Evolutionary conservation across 2,797 vertebrate species (phyloP).

Genomic region (Chelidonichthys spinosus): DNA sequence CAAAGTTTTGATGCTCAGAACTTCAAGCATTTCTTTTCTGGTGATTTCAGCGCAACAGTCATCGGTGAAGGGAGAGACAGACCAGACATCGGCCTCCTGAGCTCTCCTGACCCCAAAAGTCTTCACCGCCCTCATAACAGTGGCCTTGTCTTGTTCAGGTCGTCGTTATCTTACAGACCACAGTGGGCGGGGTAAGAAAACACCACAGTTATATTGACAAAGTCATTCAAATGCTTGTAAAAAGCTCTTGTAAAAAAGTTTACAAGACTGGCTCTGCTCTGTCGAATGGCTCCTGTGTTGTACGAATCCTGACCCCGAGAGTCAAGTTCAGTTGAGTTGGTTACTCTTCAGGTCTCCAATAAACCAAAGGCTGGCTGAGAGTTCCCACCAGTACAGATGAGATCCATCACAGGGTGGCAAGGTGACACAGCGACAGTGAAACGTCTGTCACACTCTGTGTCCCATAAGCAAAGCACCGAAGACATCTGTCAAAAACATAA

Average conservation of each 20-base stretch:
- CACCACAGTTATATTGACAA: constrained; percentile 55
- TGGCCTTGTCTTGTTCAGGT: constrained; percentile 45
- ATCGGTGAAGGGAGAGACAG: not conserved
- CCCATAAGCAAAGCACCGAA: not conserved
- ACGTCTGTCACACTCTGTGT: not conserved
- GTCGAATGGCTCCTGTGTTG: constrained; percentile 15
- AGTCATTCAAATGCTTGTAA: constrained; percentile 73
- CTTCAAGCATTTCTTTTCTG: no score
- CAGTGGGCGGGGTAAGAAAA: constrained; percentile 56
- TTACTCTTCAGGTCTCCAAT: constrained; percentile 44
- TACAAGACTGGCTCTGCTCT: constrained; percentile 47
- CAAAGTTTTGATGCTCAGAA: no score
- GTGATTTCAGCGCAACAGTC: no score
- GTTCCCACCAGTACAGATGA: not conserved
- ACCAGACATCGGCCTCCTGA: not conserved
- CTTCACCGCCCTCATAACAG: constrained; percentile 32
- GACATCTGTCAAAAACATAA: not conserved
- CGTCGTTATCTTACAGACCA: constrained; percentile 37
- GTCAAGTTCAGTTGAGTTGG: constrained; percentile 33
- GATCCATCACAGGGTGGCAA: not conserved
- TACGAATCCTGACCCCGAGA: constrained; percentile 47
- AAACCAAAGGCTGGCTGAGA: constrained; percentile 36
- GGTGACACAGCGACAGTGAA: not conserved
- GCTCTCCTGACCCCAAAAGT: constrained; percentile 17
- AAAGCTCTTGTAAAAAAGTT: constrained; percentile 69